These are phyloP conservation scores for Drepanosiphum platanoidis DNA, from an alignment of 2,888 invertebrate species.

Conservation along the genomic window DNA sequence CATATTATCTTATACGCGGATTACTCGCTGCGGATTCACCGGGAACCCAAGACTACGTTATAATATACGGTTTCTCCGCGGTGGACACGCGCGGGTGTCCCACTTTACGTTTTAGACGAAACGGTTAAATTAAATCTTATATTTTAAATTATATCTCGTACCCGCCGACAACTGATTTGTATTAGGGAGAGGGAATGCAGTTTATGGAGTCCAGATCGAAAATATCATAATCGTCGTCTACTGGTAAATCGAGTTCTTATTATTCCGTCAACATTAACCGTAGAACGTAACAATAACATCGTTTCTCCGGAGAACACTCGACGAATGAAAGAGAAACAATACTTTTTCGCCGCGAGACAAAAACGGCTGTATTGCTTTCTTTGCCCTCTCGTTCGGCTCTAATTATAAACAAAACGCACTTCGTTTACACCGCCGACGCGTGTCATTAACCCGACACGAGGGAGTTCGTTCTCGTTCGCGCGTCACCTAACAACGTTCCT, in stretches of 20 bases:
- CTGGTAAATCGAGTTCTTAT: too few relatives aligned
- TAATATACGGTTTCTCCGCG: neutral
- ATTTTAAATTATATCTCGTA: neutral
- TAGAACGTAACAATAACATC: too few relatives aligned
- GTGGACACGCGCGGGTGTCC: neutral
- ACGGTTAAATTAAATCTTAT: neutral
- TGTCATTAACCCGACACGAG: neutral
- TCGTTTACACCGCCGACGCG: neutral
- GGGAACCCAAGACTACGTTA: neutral
- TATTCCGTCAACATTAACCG: too few relatives aligned
- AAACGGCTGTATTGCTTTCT: neutral
- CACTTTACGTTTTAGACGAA: neutral
- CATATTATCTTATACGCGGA: neutral
- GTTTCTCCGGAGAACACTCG: too few relatives aligned
- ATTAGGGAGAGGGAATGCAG: too few relatives aligned
- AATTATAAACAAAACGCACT: neutral
- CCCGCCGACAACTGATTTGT: too few relatives aligned
- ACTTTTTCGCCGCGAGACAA: neutral
- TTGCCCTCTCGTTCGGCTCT: neutral
- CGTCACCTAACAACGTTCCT: neutral
- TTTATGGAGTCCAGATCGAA: too few relatives aligned
- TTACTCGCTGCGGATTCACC: neutral
- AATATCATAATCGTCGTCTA: too few relatives aligned
- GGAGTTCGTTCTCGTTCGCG: neutral
- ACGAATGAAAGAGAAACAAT: neutral